A percentile compares a stretch with the other conserved stretches of the same genome.
phyloP scores from a whole-genome alignment of 2,113 vertebrate species.

The Myrmecobius fasciatus region DNA sequence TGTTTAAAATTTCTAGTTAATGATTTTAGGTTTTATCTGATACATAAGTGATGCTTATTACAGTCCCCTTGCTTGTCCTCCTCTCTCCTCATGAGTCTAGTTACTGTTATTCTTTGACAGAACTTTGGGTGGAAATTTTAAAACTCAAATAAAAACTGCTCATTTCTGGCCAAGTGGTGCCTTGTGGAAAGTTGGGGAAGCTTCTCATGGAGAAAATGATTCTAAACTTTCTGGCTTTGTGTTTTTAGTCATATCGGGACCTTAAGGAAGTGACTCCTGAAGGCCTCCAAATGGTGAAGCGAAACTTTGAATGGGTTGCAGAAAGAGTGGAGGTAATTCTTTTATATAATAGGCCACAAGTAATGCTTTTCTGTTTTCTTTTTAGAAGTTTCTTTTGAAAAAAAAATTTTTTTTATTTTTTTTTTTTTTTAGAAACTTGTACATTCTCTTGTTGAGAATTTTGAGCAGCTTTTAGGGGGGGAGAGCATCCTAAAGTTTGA shows the following conservation, averaged over 20 bases:
- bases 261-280: slow-evolving; percentile 99
- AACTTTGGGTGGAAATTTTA: not conserved
- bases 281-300: slow-evolving; percentile 97
- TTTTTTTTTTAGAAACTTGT: not conserved
- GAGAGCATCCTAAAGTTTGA: not conserved
- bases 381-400: slow-evolving; percentile 8
- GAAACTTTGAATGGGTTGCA: slow-evolving; percentile 98
- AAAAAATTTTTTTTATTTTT: no score
- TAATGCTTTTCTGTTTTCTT: not conserved
- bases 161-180: not conserved
- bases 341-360: slow-evolving; percentile 15
- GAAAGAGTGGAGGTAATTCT: slow-evolving; percentile 94
- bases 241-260: slow-evolving; percentile 92
- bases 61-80: not conserved
- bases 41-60: not conserved
- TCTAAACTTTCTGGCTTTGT: slow-evolving; percentile 15
- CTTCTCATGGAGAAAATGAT: not conserved
- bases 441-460: not conserved
- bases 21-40: not conserved
- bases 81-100: not conserved
- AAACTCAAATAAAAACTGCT: not conserved
- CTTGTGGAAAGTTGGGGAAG: not conserved
- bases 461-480: not conserved
- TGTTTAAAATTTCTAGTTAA: not conserved
- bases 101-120: not conserved